Base-by-base conservation (phyloP, 2,113 vertebrate genomes). In the Salminus brasiliensis region DNA sequence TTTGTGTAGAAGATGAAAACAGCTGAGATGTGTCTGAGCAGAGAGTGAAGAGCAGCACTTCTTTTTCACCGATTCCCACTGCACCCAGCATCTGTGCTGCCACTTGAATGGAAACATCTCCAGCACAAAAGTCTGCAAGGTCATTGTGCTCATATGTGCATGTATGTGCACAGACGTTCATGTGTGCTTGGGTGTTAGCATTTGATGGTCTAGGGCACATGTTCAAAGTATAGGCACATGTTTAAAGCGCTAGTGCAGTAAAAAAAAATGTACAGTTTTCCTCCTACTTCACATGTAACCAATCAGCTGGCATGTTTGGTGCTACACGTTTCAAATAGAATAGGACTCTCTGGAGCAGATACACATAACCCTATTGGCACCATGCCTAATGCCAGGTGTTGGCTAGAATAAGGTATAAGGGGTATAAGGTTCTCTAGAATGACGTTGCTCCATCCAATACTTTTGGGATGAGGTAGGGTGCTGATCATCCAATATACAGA, bases 21-120 rank as follows among this genome's bases (percentile, higher is more conserved):
- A 53, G 52, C 62, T 36, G 82, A 70, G 74, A 77, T 76, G 62
- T 68, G 65, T 68, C 49, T 80, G 63, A 68, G 49, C 69, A 83
- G 69, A 72, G 71, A 66, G 45, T 45, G 47, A 41, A 76, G 66
- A 79, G 49, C 27, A 70, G 52, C 62, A 39, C 36, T 78, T 29
- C 74, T 72, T 45, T 71, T 81, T 76, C 71, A 66, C 59, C 36
- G 27, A 43, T 65, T 27, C 55, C 10, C 62, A 34, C 68, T 73
- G 69, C 52, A 77, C 55, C 57, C 18, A 52, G 66, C 85, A 83
- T 82, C n/a, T 34, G 11, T 27, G 21, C 79, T 86, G 84, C 83
- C 83, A 79, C 83, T 66, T 79, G 82, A 88, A 87, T 87, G 83
- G 88, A 69, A 81, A 75, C 79, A 76, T 81, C 75, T 78, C 74